Base-by-base conservation (phyloP, 2,113 vertebrate species). In the Brienomyrus brachyistius region DNA sequence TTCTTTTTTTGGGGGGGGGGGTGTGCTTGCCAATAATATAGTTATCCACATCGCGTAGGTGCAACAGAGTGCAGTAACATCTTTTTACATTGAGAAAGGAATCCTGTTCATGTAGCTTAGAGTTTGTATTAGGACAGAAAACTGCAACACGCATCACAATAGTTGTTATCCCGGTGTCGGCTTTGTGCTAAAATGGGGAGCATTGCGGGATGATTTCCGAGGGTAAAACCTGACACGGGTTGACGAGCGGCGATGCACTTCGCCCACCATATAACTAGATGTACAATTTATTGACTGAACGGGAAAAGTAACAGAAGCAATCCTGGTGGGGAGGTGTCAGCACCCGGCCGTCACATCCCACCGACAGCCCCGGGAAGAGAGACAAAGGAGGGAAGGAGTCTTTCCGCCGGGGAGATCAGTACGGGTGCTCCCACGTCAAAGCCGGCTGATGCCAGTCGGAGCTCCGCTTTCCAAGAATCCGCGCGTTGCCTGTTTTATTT, bases 71-170 rank as follows among this genome's bases (percentile, higher is more conserved):
- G 84, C 21, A 86, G n/a, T 52, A 19, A 43, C 17, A 43, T 43
- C 43, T 80, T 80, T 80, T 40, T 80, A 80, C 35, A 77, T 31
- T n/a, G 35, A 80, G 74, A 80, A 19, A 43, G 74, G 35, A 80
- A 40, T 35, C 70, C n/a, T 74, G n/a, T 35, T 74, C 15, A 40
- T 77, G 27, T 77, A 77, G 6, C 70, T 17, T 17, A 80, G 47
- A 48, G 91, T 91, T 93, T 93, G 92, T 91, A 92, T 92, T 93
- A 93, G 91, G 91, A 43, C 40, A 88, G 59, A 88, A 19, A 87
- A 86, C 48, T 87, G 85, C 4, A 52, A 48, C 85, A 54, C n/a
- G 51, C 47, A 48, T 51, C 45, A 51, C 83, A 86, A 86, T 54
- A 87, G 85, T 54, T 87, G 85, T 56, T 54, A 80, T 80, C 31